Evolutionary conservation across 2,888 invertebrate genomes (phyloP), one percentile per base, ranked within the genome.

Genomic region (Charanyca ferruginea): DNA sequence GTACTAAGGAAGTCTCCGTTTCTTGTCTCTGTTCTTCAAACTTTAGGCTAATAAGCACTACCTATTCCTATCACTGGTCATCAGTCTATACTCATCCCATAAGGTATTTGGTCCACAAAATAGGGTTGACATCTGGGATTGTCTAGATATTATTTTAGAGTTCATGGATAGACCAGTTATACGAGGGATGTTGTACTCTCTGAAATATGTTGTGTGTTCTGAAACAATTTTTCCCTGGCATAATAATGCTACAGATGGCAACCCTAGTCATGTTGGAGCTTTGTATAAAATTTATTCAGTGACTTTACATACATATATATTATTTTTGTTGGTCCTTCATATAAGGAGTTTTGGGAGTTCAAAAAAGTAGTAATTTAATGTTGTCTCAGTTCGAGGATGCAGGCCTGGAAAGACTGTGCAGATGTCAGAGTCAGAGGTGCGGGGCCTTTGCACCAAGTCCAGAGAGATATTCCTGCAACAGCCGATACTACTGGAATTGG

Each of bases 381-480:
- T 89, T 90, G 86, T 87, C 90, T 55, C 90, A 99, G 99, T 99
- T 92, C 97, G 99, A 96, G 99, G 99, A 97, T 99, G 99, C 96
- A 98, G 99, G 86, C 99, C 99, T 77, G 99, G 99, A 79, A 99
- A 99, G 95, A 98, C 99, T 88, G 99, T 99, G 83, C 98, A 99
- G 95, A 98, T 99, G 97, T 98, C 99, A 82, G 99, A 99, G 96
- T 97, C 98, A 61, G 99, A 99, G 96, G 99, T 99, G 70, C 97
- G 99, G 61, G 99, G 99, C 32, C 96, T 99, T 73, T 99, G 99
- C 93, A 96, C 99, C 84, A 99, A 99, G 93, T 99, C 99, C 70
- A 96, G 99, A 86, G 99, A 99, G 96, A 99, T 99, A 90, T 99
- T 99, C 94, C 97, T 99, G 77, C 99, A 99, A 93, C 99, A 99